phyloP scores from a whole-genome alignment of 2,113 vertebrate genomes.

The Actenoides lindsayi region DNA sequence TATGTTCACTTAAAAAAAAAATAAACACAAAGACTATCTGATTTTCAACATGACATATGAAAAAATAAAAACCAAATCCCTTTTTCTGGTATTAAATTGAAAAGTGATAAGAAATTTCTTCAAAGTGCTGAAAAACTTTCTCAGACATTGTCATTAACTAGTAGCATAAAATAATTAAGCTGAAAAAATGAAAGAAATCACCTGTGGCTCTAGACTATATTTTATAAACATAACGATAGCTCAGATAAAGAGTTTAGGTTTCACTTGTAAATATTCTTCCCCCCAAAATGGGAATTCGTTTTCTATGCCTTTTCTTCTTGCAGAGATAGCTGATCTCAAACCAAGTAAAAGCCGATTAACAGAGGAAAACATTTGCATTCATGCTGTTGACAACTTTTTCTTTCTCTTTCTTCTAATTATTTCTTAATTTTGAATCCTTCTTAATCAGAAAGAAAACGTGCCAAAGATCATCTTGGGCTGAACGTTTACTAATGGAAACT shows the following conservation, averaged over 20 bases:
- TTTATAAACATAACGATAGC: neutral
- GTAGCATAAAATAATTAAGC: neutral
- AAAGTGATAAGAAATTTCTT: neutral
- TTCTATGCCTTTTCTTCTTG: neutral
- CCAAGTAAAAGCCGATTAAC: neutral
- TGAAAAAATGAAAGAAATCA: neutral
- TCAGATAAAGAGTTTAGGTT: neutral
- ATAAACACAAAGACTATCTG: neutral
- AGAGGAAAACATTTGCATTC: neutral
- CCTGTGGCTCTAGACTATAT: neutral
- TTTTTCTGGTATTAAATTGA: neutral
- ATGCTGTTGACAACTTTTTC: neutral
- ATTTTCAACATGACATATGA: neutral
- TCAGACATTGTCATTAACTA: neutral
- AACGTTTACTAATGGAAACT: neutral
- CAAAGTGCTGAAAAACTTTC: neutral
- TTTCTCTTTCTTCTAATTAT: neutral
- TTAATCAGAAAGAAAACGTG: neutral
- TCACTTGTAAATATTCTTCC: neutral
- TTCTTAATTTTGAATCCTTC: neutral
- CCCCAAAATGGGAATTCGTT: neutral
- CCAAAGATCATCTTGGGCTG: neutral
- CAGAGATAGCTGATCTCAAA: neutral
- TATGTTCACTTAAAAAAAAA: neutral
- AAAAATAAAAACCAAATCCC: neutral